A percentile compares a stretch with the other conserved stretches of the same genome.
These are phyloP conservation scores for Lycia hirtaria DNA, from an alignment of 2,888 invertebrate genomes.

Conservation along the genomic window DNA sequence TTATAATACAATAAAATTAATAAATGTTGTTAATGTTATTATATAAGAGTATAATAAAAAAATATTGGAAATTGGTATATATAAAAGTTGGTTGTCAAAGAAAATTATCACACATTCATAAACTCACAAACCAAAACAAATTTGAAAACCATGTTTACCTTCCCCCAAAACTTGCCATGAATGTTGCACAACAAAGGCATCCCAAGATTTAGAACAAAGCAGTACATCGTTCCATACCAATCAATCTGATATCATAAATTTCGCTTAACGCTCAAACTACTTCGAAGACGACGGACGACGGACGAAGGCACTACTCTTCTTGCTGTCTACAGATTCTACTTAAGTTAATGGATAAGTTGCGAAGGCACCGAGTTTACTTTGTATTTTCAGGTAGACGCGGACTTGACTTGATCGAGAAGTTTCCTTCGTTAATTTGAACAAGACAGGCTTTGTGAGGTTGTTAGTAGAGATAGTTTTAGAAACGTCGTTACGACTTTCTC, in stretches of 20 bases:
- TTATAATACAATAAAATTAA: no score
- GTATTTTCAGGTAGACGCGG: slow-evolving; percentile 84
- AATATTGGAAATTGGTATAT: no score
- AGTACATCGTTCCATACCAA: slow-evolving; percentile 52
- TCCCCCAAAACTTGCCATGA: slow-evolving; percentile 3
- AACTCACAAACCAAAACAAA: background rate
- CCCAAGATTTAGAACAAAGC: slow-evolving; percentile 30
- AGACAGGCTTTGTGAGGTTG: slow-evolving; percentile 77
- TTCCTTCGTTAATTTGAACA: slow-evolving; percentile 84
- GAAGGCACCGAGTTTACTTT: slow-evolving; percentile 83
- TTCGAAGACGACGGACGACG: slow-evolving; percentile 58
- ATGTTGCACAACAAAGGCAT: slow-evolving; percentile 26
- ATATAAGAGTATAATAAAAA: background rate
- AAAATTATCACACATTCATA: background rate
- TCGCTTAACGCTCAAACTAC: slow-evolving; percentile 73
- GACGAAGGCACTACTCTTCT: slow-evolving; percentile 67
- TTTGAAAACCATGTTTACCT: slow-evolving; percentile 7
- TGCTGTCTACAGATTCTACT: slow-evolving; percentile 85
- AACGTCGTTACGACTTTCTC: slow-evolving; percentile 50
- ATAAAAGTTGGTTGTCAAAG: background rate
- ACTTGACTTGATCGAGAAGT: slow-evolving; percentile 83
- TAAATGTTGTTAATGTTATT: slow-evolving; percentile 32
- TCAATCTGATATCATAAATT: slow-evolving; percentile 75
- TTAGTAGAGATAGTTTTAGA: slow-evolving; percentile 55
- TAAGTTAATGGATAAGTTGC: slow-evolving; percentile 85